phyloP scores from a whole-genome alignment of 92 coral and sea anemone species.

The Phymanthus crucifer region DNA sequence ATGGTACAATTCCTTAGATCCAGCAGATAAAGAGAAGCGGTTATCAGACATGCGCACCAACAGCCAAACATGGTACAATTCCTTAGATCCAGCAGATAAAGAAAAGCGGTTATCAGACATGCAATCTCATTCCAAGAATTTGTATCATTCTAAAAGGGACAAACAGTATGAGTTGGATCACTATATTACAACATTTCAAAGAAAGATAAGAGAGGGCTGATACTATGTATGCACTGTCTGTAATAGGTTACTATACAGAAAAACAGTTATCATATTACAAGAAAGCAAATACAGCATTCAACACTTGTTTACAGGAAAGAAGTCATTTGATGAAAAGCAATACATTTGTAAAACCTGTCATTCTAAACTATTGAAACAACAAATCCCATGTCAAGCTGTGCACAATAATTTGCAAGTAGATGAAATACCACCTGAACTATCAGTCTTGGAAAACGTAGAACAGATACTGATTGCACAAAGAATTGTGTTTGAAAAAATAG shows the following conservation, averaged over 20 bases:
- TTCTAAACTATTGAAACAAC: background rate
- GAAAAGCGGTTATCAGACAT: slow-evolving; percentile 26
- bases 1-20: too few species aligned
- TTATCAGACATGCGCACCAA: too few species aligned
- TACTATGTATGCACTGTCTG: slow-evolving; percentile 24
- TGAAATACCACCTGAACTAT: too few species aligned
- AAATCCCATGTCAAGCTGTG: background rate
- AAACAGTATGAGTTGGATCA: slow-evolving; percentile 21
- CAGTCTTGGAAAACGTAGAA: background rate
- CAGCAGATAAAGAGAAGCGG: too few species aligned
- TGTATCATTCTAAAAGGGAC: slow-evolving; percentile 27
- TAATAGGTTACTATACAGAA: too few species aligned
- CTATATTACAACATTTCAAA: slow-evolving; percentile 23
- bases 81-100: too few species aligned
- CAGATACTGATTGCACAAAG: background rate
- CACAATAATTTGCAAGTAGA: too few species aligned
- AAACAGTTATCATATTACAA: slow-evolving; percentile 8
- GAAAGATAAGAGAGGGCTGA: slow-evolving; percentile 22
- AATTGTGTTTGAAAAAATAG: too few species aligned
- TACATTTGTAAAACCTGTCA: too few species aligned
- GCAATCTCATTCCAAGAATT: slow-evolving; percentile 11
- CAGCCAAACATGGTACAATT: too few species aligned
- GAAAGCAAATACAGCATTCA: slow-evolving; percentile 25
- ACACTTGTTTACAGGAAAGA: too few species aligned
- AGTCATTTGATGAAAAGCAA: too few species aligned